Evolutionary conservation across 2,113 vertebrate species (phyloP).

Genomic region (Muscicapa adusta): DNA sequence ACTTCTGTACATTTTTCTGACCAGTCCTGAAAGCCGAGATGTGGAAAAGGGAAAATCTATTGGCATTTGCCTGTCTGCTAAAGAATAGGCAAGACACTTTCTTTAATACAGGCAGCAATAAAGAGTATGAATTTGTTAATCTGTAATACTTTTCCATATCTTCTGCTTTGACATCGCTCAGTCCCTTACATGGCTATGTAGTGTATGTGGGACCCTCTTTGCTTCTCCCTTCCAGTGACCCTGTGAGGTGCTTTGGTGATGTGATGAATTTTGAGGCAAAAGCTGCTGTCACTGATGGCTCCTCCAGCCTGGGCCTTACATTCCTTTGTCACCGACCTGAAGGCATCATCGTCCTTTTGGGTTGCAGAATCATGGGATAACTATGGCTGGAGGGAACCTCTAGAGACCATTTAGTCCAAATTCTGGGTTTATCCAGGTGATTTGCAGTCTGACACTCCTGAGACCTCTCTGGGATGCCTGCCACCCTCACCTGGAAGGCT

Average conservation of each 20-base stretch:
- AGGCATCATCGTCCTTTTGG: background rate
- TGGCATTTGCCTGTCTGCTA: background rate
- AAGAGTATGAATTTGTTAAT: background rate
- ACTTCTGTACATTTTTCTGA: background rate
- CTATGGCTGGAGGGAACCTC: background rate
- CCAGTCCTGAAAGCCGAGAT: background rate
- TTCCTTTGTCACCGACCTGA: background rate
- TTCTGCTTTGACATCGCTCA: background rate
- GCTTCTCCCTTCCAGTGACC: accelerated
- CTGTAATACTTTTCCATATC: background rate
- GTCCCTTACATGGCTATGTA: background rate
- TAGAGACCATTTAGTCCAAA: background rate
- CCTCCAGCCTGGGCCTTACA: background rate
- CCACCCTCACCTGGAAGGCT: background rate
- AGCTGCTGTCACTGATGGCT: background rate
- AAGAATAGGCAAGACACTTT: background rate
- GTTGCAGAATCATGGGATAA: background rate
- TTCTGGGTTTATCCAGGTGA: background rate
- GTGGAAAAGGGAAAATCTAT: background rate
- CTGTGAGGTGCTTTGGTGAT: background rate
- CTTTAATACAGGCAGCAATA: background rate
- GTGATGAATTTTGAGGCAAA: background rate
- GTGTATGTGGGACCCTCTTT: background rate
- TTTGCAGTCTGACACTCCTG: background rate
- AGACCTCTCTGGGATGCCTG: background rate